phyloP scores from a whole-genome alignment of 2,888 invertebrate species.

The Apotomis capreana region DNA sequence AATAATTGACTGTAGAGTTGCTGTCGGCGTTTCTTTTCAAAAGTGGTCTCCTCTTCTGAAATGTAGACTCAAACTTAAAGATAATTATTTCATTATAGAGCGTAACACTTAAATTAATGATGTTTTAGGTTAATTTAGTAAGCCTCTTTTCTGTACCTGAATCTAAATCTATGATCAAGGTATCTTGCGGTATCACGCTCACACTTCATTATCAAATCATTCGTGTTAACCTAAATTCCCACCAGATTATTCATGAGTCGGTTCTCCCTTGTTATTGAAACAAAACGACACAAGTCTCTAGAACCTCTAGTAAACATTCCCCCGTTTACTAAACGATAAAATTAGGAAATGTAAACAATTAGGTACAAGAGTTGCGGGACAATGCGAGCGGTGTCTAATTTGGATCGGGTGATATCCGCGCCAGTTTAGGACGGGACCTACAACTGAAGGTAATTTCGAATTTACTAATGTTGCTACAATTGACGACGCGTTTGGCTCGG shows the following conservation, averaged over 20 bases:
- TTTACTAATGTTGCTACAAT: no score
- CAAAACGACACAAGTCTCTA: background rate
- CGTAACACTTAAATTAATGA: no score
- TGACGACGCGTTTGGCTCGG: no score
- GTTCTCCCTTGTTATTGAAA: background rate
- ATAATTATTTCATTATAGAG: no score
- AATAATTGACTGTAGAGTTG: no score
- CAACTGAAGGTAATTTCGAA: background rate
- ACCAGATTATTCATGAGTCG: conserved; percentile 9
- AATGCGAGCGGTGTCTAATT: conserved; percentile 10
- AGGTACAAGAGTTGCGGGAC: conserved; percentile 2
- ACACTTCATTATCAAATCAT: conserved; percentile 21
- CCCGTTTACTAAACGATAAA: background rate
- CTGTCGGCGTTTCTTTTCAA: no score
- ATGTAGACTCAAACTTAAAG: no score
- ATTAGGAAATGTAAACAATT: conserved; percentile 10
- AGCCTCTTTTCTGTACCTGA: no score
- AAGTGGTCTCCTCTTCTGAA: no score
- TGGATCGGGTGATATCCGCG: conserved; percentile 11
- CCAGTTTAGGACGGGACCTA: background rate
- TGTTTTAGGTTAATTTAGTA: no score
- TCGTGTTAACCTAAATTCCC: conserved; percentile 10
- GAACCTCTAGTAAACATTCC: background rate
- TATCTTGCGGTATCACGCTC: no score
- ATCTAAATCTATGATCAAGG: no score